Evolutionary conservation across 2,797 vertebrate genomes (phyloP).

Genomic region (Amblyraja radiata): DNA sequence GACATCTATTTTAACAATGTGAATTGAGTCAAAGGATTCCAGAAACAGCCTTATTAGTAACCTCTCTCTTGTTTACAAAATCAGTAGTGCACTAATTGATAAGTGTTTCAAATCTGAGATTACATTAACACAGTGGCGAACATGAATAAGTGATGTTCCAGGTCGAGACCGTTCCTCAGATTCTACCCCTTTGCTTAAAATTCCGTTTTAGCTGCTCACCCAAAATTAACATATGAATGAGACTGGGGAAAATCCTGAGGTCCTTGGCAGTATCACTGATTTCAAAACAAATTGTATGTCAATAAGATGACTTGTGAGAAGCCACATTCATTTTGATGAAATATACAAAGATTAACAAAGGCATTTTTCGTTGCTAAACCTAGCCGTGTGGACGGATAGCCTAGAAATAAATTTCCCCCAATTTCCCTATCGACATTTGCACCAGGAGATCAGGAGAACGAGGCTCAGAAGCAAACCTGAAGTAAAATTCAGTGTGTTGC

Average conservation of each 20-base stretch:
- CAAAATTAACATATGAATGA: slow-evolving; percentile 62
- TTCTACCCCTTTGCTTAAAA: not conserved
- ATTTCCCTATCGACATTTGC: not conserved
- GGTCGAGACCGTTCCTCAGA: too few species aligned
- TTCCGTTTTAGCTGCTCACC: not conserved
- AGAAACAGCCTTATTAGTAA: not conserved
- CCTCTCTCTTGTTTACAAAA: not conserved
- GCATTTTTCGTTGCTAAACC: not conserved
- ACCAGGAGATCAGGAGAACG: too few species aligned
- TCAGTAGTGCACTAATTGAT: not conserved
- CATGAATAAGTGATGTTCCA: too few species aligned
- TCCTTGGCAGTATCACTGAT: not conserved
- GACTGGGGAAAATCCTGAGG: not conserved
- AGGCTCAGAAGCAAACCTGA: too few species aligned
- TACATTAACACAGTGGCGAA: not conserved
- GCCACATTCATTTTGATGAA: not conserved
- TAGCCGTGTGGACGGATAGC: too few species aligned
- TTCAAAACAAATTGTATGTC: not conserved
- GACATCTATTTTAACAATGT: not conserved
- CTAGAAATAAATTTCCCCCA: not conserved
- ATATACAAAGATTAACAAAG: not conserved
- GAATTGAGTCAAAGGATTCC: not conserved
- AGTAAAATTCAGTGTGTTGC: too few species aligned
- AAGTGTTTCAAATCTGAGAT: not conserved
- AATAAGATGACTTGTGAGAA: not conserved